Base-by-base conservation (phyloP, 2,113 vertebrate species). In the Castor canadensis region DNA sequence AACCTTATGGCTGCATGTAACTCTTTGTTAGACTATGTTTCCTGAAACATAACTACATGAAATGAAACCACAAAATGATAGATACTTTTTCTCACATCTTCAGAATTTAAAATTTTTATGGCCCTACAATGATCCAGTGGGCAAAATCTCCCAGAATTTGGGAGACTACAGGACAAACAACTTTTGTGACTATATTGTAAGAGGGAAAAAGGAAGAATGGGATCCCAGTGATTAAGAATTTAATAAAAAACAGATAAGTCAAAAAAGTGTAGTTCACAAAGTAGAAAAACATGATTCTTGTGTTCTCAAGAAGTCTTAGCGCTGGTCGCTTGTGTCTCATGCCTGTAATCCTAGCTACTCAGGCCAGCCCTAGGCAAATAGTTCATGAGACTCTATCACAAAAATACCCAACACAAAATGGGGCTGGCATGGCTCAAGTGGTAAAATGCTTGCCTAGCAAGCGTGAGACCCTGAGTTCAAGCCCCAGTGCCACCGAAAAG, bases 101-200 rank as follows among this genome's bases (percentile, higher is more conserved):
- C 69, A 93, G n/a, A 90, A 77, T 81, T 60, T 35, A 35, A 62
- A 81, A 47, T 64, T 80, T 80, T 3, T 87, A 0, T 82, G 54
- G 26, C 20, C 69, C 54, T 4, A 9, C 79, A 56, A 73, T 20
- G 28, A 79, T 73, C 24, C 49, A 69, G 9, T 79, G 32, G 49
- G 16, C 87, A 91, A 94, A 89, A 85, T 76, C n/a, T n/a, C n/a
- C 40, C 16, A 85, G 19, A 92, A 89, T 56, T 49, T 81, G 73
- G 20, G 20, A 94, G 80, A 56, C 45, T 62, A 4, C 2, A 66
- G 8, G 56, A 79, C 5, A 84, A 4, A 0, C 72, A 69, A 67
- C 35, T 80, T 15, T 84, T 84, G 24, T 80, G 77, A 75, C 49
- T 77, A 43, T 54, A 43, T 94, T 72, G 2, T 69, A 82, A 81